phyloP scores from a whole-genome alignment of 2,888 invertebrate genomes.

The Tenthredo distinguenda region DNA sequence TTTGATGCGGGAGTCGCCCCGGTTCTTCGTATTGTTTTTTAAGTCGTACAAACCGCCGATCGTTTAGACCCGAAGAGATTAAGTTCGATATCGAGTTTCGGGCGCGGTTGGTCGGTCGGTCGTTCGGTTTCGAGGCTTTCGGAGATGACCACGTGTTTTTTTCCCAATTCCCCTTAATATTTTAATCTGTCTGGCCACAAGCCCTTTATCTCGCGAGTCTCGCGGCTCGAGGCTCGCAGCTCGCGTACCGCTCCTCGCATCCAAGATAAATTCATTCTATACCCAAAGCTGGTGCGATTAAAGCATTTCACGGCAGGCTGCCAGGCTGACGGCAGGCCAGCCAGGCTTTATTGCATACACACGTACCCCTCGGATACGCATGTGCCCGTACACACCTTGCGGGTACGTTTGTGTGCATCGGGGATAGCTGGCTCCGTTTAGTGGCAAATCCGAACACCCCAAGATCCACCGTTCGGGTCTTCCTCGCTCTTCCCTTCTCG shows the following conservation, averaged over 20 bases:
- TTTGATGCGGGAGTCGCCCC: neutral
- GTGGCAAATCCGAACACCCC: constrained; percentile 39
- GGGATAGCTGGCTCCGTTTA: constrained; percentile 8
- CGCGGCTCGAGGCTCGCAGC: constrained; percentile 13
- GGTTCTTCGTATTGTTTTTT: constrained; percentile 58
- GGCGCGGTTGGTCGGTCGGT: constrained; percentile 51
- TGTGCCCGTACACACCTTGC: neutral
- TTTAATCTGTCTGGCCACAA: constrained; percentile 53
- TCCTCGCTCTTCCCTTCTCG: neutral
- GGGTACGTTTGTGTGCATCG: neutral
- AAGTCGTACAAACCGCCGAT: constrained; percentile 4
- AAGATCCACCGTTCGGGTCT: neutral
- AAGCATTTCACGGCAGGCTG: constrained; percentile 47
- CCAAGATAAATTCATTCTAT: constrained; percentile 51
- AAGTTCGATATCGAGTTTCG: constrained; percentile 74
- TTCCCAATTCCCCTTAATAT: constrained; percentile 43
- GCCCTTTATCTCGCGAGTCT: constrained; percentile 63
- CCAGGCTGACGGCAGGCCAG: neutral
- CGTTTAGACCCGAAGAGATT: constrained; percentile 62
- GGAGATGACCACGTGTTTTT: constrained; percentile 29
- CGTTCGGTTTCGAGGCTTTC: neutral
- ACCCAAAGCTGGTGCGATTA: constrained; percentile 46
- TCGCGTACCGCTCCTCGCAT: neutral
- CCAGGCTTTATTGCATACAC: constrained; percentile 25
- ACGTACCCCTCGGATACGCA: neutral